Percentiles rank a stretch among this genome's conserved stretches.
Conservation (phyloP, 2,888 invertebrate genomes). For the Crepidodera aurea region DNA sequence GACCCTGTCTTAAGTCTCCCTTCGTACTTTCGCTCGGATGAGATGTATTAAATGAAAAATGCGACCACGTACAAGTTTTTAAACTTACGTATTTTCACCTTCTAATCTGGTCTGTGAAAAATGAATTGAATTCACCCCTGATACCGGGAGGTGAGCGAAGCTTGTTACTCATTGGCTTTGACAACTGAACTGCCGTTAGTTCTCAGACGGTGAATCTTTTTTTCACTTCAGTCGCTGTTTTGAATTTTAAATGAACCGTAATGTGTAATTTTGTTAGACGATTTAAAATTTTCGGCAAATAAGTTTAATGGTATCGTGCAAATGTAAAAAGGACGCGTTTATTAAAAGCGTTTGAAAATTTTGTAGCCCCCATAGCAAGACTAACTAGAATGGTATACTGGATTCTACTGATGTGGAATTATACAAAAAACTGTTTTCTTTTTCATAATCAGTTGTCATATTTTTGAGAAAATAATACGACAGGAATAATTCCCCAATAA, state of each 20-base stretch:
- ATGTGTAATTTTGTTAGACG: constrained; percentile 5
- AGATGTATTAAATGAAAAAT: constrained; percentile 42
- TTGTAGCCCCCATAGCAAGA: too few relatives aligned
- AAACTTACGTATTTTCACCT: constrained; percentile 54
- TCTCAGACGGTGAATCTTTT: background rate
- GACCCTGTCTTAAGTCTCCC: background rate
- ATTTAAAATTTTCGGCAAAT: constrained; percentile 3
- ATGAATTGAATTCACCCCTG: constrained; percentile 35
- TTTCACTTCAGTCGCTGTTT: background rate
- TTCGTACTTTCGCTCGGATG: constrained; percentile 10
- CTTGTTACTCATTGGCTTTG: constrained; percentile 14
- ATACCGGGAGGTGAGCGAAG: constrained; percentile 3
- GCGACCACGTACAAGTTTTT: constrained; percentile 47
- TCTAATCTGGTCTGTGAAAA: constrained; percentile 50
- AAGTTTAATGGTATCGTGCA: too few relatives aligned
- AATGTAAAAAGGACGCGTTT: too few relatives aligned
- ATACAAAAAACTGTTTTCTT: too few relatives aligned
- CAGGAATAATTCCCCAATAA: too few relatives aligned
- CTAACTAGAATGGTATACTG: too few relatives aligned
- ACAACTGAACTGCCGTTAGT: constrained; percentile 13
- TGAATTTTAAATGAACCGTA: constrained; percentile 8
- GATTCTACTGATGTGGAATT: too few relatives aligned
- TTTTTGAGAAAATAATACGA: too few relatives aligned
- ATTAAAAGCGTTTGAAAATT: too few relatives aligned
- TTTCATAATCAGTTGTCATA: too few relatives aligned